Base-by-base conservation (phyloP, 2,888 invertebrate species). In the Sisyra terminalis region DNA sequence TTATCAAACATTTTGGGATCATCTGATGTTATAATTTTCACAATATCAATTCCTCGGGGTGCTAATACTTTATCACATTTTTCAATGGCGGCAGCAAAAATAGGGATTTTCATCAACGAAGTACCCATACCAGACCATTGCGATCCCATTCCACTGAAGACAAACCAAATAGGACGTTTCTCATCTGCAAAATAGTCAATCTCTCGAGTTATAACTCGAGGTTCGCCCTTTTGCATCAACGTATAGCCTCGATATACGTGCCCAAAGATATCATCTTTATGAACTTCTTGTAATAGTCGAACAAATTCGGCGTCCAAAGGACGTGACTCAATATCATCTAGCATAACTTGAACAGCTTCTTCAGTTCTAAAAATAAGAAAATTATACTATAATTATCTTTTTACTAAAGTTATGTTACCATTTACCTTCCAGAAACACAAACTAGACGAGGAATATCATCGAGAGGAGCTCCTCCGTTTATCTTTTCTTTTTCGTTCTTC, bases 131-230 rank as follows among this genome's bases (percentile, higher is more conserved):
- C 73, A 42, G 66, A 58, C 80, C 80, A 82, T 57, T 82, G 81
- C 14, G 74, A 72, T 5, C 81, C 82, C 81, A 83, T 82, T 29
- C 82, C 82, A 45, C 79, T 73, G 61, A 76, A 80, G 14, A 80
- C 67, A 55, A 71, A 80, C 77, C 79, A 83, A 18, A 66, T 53
- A 39, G 75, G 75, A 14, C 79, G 69, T 42, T 69, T 69, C 0
- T 69, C 64, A 1, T 75, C 78, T 0, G 73, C 67, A 55, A 69
- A 74, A 57, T 76, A 73, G 49, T 74, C 67, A 16, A 73, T 59
- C 30, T 73, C 70, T 31, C 67, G 67, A 0, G 62, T 54, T 2
- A 70, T 47, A 0, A 64, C 57, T 2, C n/a, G 24, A 9, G 37
- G 37, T 16, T 56, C 54, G 3, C 48, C 46, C 29, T 55, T 46